phyloP scores from a whole-genome alignment of 1,140 invertebrate genomes.

The Mylabris phalerata region DNA sequence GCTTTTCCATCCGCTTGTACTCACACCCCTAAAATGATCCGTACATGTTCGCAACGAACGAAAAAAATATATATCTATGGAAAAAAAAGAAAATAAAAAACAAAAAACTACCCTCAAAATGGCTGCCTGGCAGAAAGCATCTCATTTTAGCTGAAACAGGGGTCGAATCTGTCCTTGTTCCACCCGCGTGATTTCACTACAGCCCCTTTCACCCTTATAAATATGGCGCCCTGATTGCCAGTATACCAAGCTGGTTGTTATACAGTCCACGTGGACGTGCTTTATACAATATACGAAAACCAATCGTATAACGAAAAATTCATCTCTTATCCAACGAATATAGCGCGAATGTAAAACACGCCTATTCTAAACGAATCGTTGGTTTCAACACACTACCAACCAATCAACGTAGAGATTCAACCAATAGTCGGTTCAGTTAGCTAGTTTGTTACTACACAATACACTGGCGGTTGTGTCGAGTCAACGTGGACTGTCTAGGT shows the following conservation, averaged over 20 bases:
- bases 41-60: conserved; percentile 39
- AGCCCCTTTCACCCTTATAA: conserved; percentile 43
- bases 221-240: conserved; percentile 45
- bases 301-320: conserved; percentile 16
- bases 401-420: conserved; percentile 21
- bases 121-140: conserved; percentile 44
- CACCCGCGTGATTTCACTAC: conserved; percentile 42
- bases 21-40: conserved; percentile 39
- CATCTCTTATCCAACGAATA: conserved; percentile 16
- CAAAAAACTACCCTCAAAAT: conserved; percentile 43
- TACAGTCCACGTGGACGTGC: conserved; percentile 35
- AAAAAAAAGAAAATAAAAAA: conserved; percentile 35
- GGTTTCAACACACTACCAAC: conserved; percentile 16
- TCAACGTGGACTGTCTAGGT: conserved; percentile 41
- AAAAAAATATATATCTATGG: conserved; percentile 5
- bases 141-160: conserved; percentile 44
- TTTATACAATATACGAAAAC: conserved; percentile 11
- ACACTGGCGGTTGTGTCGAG: conserved; percentile 28
- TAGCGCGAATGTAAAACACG: conserved; percentile 13
- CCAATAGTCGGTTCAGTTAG: conserved; percentile 25
- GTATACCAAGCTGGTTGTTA: conserved; percentile 37
- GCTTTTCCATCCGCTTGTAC: conserved; percentile 35
- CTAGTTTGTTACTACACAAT: conserved; percentile 31
- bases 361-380: conserved; percentile 35
- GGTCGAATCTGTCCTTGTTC: conserved; percentile 41